These are phyloP conservation scores for Paragorgia papillata DNA, from an alignment of 92 coral and sea anemone genomes.

Conservation along the genomic window DNA sequence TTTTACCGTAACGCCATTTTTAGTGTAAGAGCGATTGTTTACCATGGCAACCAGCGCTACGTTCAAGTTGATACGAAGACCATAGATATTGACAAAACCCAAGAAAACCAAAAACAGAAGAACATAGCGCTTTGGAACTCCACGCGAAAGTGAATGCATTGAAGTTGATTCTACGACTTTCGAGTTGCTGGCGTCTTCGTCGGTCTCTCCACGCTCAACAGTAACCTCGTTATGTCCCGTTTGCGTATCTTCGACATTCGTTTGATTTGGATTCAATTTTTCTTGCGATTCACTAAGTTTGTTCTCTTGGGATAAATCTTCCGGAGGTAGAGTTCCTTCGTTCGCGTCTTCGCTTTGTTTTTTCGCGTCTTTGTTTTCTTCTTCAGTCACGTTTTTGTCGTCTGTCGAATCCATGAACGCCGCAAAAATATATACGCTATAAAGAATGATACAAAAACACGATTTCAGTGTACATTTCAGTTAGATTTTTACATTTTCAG, in stretches of 20 bases:
- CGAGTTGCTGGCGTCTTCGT: slow-evolving; percentile 1
- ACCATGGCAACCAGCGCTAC: slow-evolving; percentile 99
- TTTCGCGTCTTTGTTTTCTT: neutral
- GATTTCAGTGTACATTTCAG: no score
- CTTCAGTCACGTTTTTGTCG: neutral
- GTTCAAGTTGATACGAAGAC: slow-evolving; percentile 87
- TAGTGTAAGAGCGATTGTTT: slow-evolving; percentile 72
- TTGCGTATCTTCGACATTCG: neutral
- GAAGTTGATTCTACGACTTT: neutral
- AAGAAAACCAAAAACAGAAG: slow-evolving; percentile 80
- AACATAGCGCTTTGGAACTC: slow-evolving; percentile 87
- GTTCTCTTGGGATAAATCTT: neutral
- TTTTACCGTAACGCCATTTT: slow-evolving; percentile 64
- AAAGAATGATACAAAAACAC: no score
- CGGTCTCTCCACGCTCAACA: neutral
- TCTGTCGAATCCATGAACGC: neutral
- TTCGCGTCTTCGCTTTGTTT: neutral
- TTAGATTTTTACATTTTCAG: no score
- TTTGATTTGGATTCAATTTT: neutral
- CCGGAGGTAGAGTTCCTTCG: neutral
- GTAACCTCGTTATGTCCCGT: neutral
- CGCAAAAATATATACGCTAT: no score
- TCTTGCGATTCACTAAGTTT: neutral
- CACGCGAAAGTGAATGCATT: neutral
- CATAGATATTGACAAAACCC: slow-evolving; percentile 93